These are phyloP conservation scores for Platycheirus rosarum DNA, from an alignment of 2,888 invertebrate genomes.

Conservation along the genomic window DNA sequence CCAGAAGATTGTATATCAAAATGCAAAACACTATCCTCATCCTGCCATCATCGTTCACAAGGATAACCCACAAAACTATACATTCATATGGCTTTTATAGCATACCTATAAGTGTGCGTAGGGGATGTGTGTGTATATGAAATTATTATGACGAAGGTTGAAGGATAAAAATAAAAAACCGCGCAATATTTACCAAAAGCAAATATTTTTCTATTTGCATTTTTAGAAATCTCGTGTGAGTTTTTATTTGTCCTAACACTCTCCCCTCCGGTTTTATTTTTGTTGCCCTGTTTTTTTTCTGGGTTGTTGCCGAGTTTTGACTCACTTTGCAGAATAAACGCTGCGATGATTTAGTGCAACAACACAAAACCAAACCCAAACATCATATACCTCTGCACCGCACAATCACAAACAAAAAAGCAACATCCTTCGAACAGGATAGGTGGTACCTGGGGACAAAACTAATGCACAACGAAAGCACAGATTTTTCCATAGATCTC, in stretches of 20 bases:
- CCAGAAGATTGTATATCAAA: constrained; percentile 25
- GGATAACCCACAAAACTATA: constrained; percentile 18
- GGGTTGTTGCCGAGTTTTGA: too few species aligned
- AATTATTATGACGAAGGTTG: constrained; percentile 7
- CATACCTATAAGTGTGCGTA: too few species aligned
- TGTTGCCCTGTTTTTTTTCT: background rate
- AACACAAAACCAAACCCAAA: constrained; percentile 1
- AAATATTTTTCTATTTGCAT: constrained; percentile 67
- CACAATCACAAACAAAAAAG: too few species aligned
- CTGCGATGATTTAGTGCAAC: constrained; percentile 40
- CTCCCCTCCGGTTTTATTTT: constrained; percentile 20
- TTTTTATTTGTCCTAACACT: constrained; percentile 43
- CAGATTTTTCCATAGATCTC: constrained; percentile 61
- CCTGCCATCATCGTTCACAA: constrained; percentile 12
- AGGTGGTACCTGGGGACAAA: constrained; percentile 48
- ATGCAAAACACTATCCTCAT: constrained; percentile 41
- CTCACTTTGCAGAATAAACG: constrained; percentile 38
- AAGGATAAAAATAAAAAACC: constrained; percentile 14
- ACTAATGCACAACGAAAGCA: constrained; percentile 38
- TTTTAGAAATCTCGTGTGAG: constrained; percentile 60
- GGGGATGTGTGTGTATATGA: background rate
- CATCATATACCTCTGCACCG: too few species aligned
- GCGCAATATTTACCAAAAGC: constrained; percentile 47
- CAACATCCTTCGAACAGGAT: background rate
- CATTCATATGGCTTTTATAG: constrained; percentile 3